These are phyloP conservation scores for Achlya flavicornis DNA, from an alignment of 2,888 invertebrate species.

Conservation along the genomic window DNA sequence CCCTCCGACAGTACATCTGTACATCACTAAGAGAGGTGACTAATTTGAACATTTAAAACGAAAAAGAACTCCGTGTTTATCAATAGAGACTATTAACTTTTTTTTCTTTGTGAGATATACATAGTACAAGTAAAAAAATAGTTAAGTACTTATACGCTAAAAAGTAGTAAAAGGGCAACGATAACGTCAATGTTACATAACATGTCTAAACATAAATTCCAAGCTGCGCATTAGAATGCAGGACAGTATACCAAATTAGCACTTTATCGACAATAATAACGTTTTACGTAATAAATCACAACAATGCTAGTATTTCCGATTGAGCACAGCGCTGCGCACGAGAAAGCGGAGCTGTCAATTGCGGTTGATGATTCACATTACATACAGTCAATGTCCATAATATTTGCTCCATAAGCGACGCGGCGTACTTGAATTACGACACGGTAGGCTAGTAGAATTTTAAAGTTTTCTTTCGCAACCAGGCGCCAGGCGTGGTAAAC, in stretches of 20 bases:
- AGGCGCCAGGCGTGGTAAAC: conserved; percentile 60
- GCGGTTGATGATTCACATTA: conserved; percentile 44
- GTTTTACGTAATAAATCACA: conserved; percentile 23
- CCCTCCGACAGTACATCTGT: no score
- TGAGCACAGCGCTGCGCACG: conserved; percentile 1
- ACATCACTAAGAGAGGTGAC: no score
- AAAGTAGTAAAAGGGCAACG: background rate
- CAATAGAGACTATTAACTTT: no score
- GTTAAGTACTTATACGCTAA: no score
- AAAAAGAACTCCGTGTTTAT: no score
- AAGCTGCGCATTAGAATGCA: background rate
- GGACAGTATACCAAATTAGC: conserved; percentile 6
- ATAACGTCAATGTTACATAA: background rate
- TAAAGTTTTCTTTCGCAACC: conserved; percentile 58
- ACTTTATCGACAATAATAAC: conserved; percentile 11
- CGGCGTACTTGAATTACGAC: conserved; percentile 55
- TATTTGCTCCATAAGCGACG: conserved; percentile 31
- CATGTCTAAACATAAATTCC: background rate
- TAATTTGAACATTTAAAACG: no score
- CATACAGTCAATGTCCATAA: conserved; percentile 35
- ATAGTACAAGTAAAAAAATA: no score
- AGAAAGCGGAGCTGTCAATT: conserved; percentile 26
- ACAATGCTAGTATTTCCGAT: conserved; percentile 8
- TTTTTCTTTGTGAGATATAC: no score
- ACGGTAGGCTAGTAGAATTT: conserved; percentile 50